Evolutionary conservation across 64 coral and sea anemone species (phyloP), one percentile per base, ranked within the genome.

Genomic region (Pocillopora damicornis): DNA sequence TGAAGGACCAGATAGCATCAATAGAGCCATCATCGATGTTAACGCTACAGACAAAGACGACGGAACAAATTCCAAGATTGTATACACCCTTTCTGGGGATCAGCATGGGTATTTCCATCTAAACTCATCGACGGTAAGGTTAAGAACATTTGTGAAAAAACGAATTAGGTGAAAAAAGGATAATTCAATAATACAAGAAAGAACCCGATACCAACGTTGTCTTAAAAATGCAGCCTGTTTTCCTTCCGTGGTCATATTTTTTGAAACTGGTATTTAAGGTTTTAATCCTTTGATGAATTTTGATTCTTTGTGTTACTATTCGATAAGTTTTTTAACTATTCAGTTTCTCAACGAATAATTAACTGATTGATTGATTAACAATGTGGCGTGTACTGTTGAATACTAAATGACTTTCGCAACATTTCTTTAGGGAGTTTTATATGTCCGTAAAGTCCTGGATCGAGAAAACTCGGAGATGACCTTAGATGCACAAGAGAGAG

Each of bases 21-120:
- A 79, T 42, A 61, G 35, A 25, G 87, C 76, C 22, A 86, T 95
- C 59, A 58, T 95, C 57, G 75, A 92, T 61, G 20, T 96, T 26
- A 96, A 96, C 22, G 91, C 94, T 26, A 93, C 94, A 18, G 94
- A 96, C 20, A 89, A 83, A 82, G 94, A 96, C 65, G 73, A 20
- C n/a, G 94, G 88, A 0, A 30, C 45, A 26, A 96, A 96, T 61
- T 87, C 77, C 14, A 64, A 89, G 58, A 92, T 95, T 16, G 13
- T 79, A n/a, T 95, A 92, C 68, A 89, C 90, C 15, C 13, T 95
- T 45, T 57, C 90, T 75, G 94, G 91, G 73, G 91, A 96, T 81
- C 61, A 89, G 9, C 73, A 88, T 79, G 83, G 62, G 56, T 96
- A 89, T 74, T 96, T 96, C 38, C 71, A 56, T 5, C 15, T 95